phyloP scores from a whole-genome alignment of 2,888 invertebrate species.

The Ormyrus thymus region DNA sequence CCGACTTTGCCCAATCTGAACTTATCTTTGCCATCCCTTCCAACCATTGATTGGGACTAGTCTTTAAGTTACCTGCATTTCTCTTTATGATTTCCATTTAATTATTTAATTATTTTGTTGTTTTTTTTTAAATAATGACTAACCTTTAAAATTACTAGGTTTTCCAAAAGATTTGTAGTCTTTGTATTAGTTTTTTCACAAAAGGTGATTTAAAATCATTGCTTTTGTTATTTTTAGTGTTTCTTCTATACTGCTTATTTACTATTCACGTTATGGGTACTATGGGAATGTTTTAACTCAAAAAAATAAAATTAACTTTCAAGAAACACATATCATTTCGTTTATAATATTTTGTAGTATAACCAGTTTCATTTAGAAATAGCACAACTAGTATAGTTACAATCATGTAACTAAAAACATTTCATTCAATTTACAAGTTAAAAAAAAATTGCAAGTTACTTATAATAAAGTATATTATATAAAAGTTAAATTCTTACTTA shows the following conservation, averaged over 20 bases:
- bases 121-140: conserved; percentile 41
- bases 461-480: too few species aligned
- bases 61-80: conserved; percentile 28
- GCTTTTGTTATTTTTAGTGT: conserved; percentile 1
- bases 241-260: conserved; percentile 29
- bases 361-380: not conserved
- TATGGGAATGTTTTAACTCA: conserved; percentile 18
- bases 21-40: conserved; percentile 66
- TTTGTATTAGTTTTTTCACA: conserved; percentile 17
- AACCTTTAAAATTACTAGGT: conserved; percentile 46
- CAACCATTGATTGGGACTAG: conserved; percentile 66
- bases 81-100: conserved; percentile 31
- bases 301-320: conserved; percentile 23
- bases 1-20: conserved; percentile 65
- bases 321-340: conserved; percentile 4
- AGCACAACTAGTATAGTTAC: too few species aligned
- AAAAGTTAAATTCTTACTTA: too few species aligned
- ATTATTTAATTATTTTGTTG: not conserved
- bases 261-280: not conserved
- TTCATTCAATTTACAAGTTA: too few species aligned
- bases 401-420: too few species aligned
- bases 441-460: too few species aligned
- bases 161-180: conserved; percentile 21
- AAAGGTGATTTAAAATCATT: conserved; percentile 13
- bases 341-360: not conserved